Base-by-base conservation (phyloP, 30 jellyfish, hydroid and myxozoan species). In the Aurelia sp. region DNA sequence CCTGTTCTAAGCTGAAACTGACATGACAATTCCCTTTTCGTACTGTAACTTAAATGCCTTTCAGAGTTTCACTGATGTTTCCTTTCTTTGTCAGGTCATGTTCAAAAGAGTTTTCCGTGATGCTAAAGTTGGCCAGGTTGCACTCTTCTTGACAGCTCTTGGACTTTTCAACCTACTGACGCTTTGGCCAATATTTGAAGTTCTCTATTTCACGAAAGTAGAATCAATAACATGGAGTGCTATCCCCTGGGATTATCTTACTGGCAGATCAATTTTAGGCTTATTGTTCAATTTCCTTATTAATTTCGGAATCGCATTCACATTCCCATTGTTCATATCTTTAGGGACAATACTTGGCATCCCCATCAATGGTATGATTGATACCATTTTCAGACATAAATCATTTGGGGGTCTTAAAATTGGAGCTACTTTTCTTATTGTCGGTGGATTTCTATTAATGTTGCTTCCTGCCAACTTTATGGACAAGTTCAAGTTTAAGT, bases 61-160 rank as follows among this genome's bases (percentile, higher is more conserved):
- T 44, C 13, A 44, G 15, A 44, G 55, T 44, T 44, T 44, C 9
- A 44, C 55, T 5, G 55, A 35, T 66, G 9, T 66, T 59, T 47
- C 35, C 47, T 18, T 58, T 74, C 51, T 21, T 68, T 75, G 48
- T 60, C 68, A 87, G 96, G 96, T 87, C 18, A 69, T 76, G 88
- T 87, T 87, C 76, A 87, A 87, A 68, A 78, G 96, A n/a, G 90
- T 78, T 9, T 81, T 87, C 48, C 91, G 96, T 21, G 86, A 76
- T 41, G 74, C 90, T 0, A 37, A 67, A 11, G 65, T 62, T 27
- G 65, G 31, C 52, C 75, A 68, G 60, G 96, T 87, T 11, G 81
- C 96, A 10, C 71, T 87, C 27, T 76, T 87, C 81, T 67, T 87
- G 41, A 7, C 89, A 13, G 31, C 63, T 22, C 82, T 87, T 57